phyloP scores from a whole-genome alignment of 2,113 vertebrate species.

The Bungarus multicinctus region DNA sequence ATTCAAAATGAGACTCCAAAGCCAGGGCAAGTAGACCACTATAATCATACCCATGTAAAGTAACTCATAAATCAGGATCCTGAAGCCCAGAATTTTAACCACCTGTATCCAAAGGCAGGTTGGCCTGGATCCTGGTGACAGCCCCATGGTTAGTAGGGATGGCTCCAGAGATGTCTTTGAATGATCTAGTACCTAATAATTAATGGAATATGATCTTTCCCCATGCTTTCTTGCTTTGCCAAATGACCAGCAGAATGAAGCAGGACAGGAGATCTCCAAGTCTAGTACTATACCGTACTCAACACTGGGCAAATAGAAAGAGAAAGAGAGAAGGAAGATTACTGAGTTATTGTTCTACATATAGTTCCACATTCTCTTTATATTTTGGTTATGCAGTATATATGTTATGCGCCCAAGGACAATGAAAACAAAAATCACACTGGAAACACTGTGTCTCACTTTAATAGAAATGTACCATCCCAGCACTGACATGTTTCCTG shows the following conservation, averaged over 20 bases:
- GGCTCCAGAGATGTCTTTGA: neutral
- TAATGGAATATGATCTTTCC: neutral
- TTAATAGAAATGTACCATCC: neutral
- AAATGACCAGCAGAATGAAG: neutral
- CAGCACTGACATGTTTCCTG: accelerated
- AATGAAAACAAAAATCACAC: too few relatives aligned
- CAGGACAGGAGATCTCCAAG: neutral
- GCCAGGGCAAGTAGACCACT: neutral
- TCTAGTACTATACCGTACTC: neutral
- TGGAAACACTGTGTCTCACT: neutral
- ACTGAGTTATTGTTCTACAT: neutral
- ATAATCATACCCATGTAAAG: neutral
- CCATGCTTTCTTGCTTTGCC: neutral
- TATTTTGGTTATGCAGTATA: too few relatives aligned
- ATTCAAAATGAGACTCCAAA: neutral
- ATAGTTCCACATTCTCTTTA: neutral
- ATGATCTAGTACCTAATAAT: neutral
- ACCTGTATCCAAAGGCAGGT: neutral
- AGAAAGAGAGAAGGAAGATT: neutral
- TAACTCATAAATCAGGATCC: neutral
- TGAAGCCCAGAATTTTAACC: neutral
- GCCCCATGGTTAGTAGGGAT: neutral
- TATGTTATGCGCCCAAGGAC: too few relatives aligned
- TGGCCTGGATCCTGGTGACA: neutral
- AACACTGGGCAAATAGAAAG: neutral